phyloP scores from a whole-genome alignment of 2,888 invertebrate genomes.

The Camponotus fellah region DNA sequence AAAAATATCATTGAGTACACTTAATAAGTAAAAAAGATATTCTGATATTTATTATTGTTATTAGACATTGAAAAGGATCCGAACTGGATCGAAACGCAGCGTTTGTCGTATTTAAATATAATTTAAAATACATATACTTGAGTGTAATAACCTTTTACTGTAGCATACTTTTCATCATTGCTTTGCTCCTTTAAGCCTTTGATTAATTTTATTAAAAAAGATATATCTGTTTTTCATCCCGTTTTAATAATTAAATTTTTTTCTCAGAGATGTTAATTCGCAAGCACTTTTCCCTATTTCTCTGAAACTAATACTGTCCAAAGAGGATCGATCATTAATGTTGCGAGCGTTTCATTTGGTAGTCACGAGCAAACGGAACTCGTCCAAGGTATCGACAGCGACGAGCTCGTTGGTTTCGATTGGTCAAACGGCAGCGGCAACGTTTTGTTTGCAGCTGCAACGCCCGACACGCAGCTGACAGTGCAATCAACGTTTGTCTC shows the following conservation, averaged over 20 bases:
- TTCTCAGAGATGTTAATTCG: not conserved
- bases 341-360: constrained; percentile 10
- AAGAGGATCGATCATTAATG: constrained; percentile 27
- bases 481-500: constrained; percentile 55
- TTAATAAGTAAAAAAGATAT: not conserved
- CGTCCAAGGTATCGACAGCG: constrained; percentile 54
- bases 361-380: constrained; percentile 32
- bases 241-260: not conserved
- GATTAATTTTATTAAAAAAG: too few relatives aligned
- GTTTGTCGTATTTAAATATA: too few relatives aligned
- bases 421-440: constrained; percentile 29
- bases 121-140: too few relatives aligned
- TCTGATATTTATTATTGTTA: too few relatives aligned
- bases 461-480: constrained; percentile 41
- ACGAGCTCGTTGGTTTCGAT: constrained; percentile 51
- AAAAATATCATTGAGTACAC: too few relatives aligned
- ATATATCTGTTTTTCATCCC: not conserved
- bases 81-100: too few relatives aligned
- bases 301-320: constrained; percentile 3
- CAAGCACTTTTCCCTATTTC: not conserved
- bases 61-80: too few relatives aligned
- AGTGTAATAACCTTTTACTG: too few relatives aligned
- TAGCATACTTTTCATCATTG: too few relatives aligned
- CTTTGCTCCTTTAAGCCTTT: too few relatives aligned
- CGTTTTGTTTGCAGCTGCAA: constrained; percentile 53